Base-by-base conservation (phyloP, 1,140 invertebrate genomes). In the Asobara japonica region DNA sequence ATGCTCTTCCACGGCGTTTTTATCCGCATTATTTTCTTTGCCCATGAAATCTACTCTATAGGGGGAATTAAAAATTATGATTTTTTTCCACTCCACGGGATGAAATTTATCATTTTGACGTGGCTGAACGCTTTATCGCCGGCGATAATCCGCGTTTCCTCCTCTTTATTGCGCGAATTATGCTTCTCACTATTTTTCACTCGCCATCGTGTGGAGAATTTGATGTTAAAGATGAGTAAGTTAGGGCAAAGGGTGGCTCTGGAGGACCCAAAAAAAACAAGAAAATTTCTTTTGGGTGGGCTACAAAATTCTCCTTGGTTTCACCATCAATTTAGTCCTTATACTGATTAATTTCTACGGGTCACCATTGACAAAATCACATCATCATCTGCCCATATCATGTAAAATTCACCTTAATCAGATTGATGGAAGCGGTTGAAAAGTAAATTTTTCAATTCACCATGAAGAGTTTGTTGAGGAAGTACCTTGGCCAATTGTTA, bases 51-150 rank as follows among this genome's bases (percentile, higher is more conserved):
- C 51, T 45, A 18, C 18, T 56, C 51, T 18, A 56, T 20, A 20
- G 51, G 22, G 51, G 13, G 51, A 56, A 56, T 56, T 56, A 25
- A 56, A 25, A 25, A 56, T 56, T 27, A 56, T 27, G 18, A 56
- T 56, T 56, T 27, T 56, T 56, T 27, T 27, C 25, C 1, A n/a
- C 18, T n/a, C 13, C 13, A 27, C 51, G 51, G 51, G 51, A 56
- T 25, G 51, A 27, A 18, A 56, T 56, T 25, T 56, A 56, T 56
- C 51, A 56, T 56, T 25, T 18, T 56, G 51, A 56, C 51, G 51
- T 18, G 3, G 18, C 51, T 56, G 51, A 56, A 56, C 1, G 18
- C 22, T 56, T 56, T 56, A 56, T 56, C 22, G 51, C 25, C 10
- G 0, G 22, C 51, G 51, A 25, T 56, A 25, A 56, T 56, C 51